These are phyloP conservation scores for Andrena cerasifolii DNA, from an alignment of 1,140 invertebrate genomes.

Conservation along the genomic window DNA sequence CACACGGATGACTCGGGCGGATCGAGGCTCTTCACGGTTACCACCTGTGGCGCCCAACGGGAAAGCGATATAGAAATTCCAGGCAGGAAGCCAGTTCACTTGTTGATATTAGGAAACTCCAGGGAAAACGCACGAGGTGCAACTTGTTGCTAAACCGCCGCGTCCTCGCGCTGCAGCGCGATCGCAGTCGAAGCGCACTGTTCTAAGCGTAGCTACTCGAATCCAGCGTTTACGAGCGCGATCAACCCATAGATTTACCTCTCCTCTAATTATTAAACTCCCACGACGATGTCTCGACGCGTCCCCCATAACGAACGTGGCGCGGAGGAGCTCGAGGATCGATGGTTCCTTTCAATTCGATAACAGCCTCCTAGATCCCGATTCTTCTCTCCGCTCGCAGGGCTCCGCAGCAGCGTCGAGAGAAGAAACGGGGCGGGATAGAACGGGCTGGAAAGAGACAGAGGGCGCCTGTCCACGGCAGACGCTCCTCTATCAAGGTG, in stretches of 20 bases:
- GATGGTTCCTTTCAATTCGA: not conserved
- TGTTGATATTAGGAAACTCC: conserved; percentile 78
- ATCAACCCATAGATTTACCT: too few species aligned
- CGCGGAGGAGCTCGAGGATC: too few species aligned
- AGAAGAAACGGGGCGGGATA: not conserved
- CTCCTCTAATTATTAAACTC: too few species aligned
- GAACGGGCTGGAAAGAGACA: not conserved
- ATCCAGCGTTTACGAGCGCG: too few species aligned
- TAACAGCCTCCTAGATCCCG: conserved; percentile 11
- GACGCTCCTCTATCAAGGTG: conserved; percentile 66
- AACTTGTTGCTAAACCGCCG: conserved; percentile 76
- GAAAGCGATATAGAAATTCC: conserved; percentile 76
- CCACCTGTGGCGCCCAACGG: conserved; percentile 78
- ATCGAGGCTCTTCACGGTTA: conserved; percentile 54
- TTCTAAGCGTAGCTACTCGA: too few species aligned
- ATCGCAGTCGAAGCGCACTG: too few species aligned
- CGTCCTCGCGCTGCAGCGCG: too few species aligned
- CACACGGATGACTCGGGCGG: conserved; percentile 19
- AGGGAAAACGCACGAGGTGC: conserved; percentile 66
- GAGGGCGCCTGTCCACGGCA: conserved; percentile 71
- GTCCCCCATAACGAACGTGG: too few species aligned
- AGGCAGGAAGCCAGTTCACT: conserved; percentile 74
- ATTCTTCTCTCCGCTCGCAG: not conserved
- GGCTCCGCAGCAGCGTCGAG: too few species aligned
- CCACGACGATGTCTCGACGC: too few species aligned